These are phyloP conservation scores for Tympanoctomys barrerae DNA, from an alignment of 2,797 vertebrate genomes.

Conservation along the genomic window DNA sequence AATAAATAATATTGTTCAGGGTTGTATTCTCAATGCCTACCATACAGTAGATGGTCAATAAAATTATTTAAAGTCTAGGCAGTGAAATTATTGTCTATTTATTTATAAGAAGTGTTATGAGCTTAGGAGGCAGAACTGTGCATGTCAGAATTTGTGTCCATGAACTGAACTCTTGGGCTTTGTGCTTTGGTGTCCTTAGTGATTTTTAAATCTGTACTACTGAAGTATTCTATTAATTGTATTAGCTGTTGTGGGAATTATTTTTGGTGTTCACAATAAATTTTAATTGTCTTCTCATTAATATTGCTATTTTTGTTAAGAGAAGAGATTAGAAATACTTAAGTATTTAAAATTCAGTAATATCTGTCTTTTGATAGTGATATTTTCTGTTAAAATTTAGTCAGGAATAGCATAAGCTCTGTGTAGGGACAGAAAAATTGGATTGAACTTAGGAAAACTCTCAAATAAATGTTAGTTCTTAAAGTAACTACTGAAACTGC, in stretches of 20 bases:
- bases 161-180: background rate
- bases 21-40: background rate
- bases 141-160: background rate
- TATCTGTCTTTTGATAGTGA: background rate
- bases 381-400: constrained; percentile 49
- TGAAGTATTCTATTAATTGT: background rate
- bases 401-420: background rate
- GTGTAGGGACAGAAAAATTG: background rate
- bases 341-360: constrained; percentile 39
- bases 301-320: constrained; percentile 2
- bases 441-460: constrained; percentile 9
- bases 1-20: background rate
- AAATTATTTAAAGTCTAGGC: background rate
- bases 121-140: background rate
- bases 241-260: background rate
- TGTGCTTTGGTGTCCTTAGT: background rate
- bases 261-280: background rate
- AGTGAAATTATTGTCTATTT: background rate
- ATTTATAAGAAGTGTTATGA: background rate
- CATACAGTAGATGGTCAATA: background rate
- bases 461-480: constrained; percentile 8
- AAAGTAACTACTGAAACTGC: background rate
- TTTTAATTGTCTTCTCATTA: background rate
- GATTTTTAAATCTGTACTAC: background rate
- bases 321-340: background rate